These are phyloP conservation scores for Probosciger aterrimus DNA, from an alignment of 2,113 vertebrate species.

Conservation along the genomic window DNA sequence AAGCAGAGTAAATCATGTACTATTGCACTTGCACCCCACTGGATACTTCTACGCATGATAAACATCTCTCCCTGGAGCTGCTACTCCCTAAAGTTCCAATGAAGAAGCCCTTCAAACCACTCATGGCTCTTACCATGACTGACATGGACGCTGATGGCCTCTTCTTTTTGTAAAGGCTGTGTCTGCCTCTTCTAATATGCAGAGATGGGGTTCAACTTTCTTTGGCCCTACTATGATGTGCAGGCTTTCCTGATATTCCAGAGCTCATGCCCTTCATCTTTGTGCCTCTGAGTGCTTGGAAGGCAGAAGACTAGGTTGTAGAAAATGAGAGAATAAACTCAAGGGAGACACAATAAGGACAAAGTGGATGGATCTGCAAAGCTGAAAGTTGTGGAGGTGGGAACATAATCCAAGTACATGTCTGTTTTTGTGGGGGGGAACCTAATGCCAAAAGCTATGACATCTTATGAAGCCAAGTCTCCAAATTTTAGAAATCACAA, in stretches of 20 bases:
- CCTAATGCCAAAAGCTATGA: neutral
- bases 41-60: neutral
- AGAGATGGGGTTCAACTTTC: neutral
- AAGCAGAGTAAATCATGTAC: neutral
- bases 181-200: rapidly evolving
- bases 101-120: neutral
- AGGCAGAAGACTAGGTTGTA: neutral
- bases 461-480: neutral
- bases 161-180: neutral
- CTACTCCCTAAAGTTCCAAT: neutral
- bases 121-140: neutral
- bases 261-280: neutral
- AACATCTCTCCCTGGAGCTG: neutral
- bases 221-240: neutral
- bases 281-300: neutral
- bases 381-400: neutral
- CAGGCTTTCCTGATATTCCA: neutral
- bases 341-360: neutral
- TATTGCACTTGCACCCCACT: neutral
- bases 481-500: neutral
- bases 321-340: neutral
- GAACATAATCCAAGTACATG: neutral
- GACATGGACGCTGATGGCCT: neutral
- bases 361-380: neutral
- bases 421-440: neutral